A percentile compares a stretch with the other conserved stretches of the same genome.
These are phyloP conservation scores for Lochmaea crataegi DNA, from an alignment of 2,888 invertebrate species.

Conservation along the genomic window DNA sequence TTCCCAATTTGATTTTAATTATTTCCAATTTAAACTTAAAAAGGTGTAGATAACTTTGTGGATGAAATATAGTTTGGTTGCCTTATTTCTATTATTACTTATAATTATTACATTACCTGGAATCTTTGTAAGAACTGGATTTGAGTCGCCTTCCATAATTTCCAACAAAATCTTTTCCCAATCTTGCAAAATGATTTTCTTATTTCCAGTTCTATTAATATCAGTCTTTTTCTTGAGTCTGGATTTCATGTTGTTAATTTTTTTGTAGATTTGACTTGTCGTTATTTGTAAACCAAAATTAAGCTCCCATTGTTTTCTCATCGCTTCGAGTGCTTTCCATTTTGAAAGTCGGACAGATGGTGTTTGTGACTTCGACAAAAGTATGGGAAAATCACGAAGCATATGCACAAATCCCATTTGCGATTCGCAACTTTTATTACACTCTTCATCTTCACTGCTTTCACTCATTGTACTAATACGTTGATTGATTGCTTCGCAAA, in stretches of 20 bases:
- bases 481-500: too few species aligned
- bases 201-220: constrained; percentile 34
- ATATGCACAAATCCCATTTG: too few species aligned
- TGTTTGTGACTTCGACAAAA: constrained; percentile 29
- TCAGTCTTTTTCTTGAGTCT: constrained; percentile 22
- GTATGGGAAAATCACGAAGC: background rate
- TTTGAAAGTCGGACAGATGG: constrained; percentile 29
- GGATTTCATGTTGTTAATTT: constrained; percentile 41
- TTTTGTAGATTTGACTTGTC: constrained; percentile 36
- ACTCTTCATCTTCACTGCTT: too few species aligned
- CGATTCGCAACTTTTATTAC: too few species aligned
- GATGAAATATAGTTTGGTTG: too few species aligned
- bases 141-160: too few species aligned
- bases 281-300: constrained; percentile 38
- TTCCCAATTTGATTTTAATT: too few species aligned
- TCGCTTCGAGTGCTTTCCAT: constrained; percentile 30
- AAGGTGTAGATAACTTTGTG: too few species aligned
- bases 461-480: too few species aligned
- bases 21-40: too few species aligned
- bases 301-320: constrained; percentile 34
- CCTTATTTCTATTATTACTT: too few species aligned
- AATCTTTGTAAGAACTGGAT: constrained; percentile 36
- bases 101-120: constrained; percentile 20
- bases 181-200: constrained; percentile 35
- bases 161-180: constrained; percentile 33